Base-by-base conservation (phyloP, 2,113 vertebrate genomes). In the Alexandromys fortis region DNA sequence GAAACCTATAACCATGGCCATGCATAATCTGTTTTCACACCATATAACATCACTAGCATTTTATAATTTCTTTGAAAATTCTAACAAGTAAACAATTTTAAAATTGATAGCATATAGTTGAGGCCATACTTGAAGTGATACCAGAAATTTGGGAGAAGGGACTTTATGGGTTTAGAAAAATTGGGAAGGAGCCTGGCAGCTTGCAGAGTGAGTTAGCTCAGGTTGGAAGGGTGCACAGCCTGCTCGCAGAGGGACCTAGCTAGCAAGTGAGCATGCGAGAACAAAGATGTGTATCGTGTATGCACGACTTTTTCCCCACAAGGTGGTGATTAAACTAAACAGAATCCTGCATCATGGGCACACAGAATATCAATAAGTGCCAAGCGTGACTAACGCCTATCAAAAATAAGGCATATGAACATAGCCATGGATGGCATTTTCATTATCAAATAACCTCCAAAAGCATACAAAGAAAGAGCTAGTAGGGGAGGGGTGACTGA, bases 341-440 rank as follows among this genome's bases (percentile, higher is more conserved):
- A 97, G 94, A 94, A 96, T 94, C 92, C 97, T 97, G 86, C 92
- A 97, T 93, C 86, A 94, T 82, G 82, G 97, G 96, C 82, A 94
- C 90, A 92, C 73, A 90, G 95, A 94, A 96, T 96, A 95, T 76
- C 78, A 92, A 0, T 91, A 85, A 95, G 73, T 94, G 58, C 70
- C 93, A 67, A 78, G 76, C 81, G 94, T 90, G 97, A 96, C 96
- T 94, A 92, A 97, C 13, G 61, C 89, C 91, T 85, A 93, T 87
- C 79, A 96, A 98, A 97, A 94, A 97, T 97, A 98, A 97, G 98
- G 92, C 77, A 94, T 85, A 91, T 73, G 96, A 97, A 97, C 96
- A 96, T 86, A 96, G 90, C 22, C 55, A 94, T 49, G 75, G 96
- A 92, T 4, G 85, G 96, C 83, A 92, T 94, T 85, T 97, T 92